Conservation (phyloP, 2,113 vertebrate species). For the Phylloscopus whistleri region DNA sequence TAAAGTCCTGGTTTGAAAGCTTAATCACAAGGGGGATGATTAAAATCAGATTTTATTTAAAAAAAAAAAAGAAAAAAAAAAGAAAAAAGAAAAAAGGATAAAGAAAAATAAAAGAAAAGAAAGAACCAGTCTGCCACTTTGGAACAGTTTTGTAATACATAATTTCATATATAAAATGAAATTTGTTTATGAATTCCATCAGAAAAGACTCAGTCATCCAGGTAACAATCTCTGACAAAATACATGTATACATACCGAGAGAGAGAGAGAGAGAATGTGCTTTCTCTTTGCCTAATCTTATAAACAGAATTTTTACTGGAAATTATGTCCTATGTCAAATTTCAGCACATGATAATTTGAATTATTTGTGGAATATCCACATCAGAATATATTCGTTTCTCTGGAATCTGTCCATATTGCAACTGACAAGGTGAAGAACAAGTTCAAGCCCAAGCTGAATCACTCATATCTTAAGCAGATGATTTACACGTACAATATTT, state of each 20-base stretch:
- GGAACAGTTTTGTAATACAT: background rate
- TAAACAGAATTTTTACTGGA: background rate
- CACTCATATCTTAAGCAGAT: background rate
- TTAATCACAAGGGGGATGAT: background rate
- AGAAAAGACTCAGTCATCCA: background rate
- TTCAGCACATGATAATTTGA: background rate
- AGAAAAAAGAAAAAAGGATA: too few relatives aligned
- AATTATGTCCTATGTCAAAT: background rate
- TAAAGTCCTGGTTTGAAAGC: background rate
- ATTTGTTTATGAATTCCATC: background rate
- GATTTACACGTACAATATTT: conserved; percentile 40
- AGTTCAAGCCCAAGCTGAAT: background rate
- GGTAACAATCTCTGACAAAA: background rate
- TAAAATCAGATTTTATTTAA: background rate
- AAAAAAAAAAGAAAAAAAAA: too few relatives aligned
- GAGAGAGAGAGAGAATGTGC: background rate
- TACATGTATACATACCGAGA: background rate
- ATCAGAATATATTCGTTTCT: background rate
- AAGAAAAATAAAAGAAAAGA: background rate
- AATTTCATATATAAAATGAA: background rate
- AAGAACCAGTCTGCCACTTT: background rate
- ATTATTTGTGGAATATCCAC: background rate
- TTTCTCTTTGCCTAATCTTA: background rate
- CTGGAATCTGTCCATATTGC: background rate
- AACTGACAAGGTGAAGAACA: background rate